Base-by-base conservation (phyloP, 2,888 invertebrate species). In the Ophraella communa region DNA sequence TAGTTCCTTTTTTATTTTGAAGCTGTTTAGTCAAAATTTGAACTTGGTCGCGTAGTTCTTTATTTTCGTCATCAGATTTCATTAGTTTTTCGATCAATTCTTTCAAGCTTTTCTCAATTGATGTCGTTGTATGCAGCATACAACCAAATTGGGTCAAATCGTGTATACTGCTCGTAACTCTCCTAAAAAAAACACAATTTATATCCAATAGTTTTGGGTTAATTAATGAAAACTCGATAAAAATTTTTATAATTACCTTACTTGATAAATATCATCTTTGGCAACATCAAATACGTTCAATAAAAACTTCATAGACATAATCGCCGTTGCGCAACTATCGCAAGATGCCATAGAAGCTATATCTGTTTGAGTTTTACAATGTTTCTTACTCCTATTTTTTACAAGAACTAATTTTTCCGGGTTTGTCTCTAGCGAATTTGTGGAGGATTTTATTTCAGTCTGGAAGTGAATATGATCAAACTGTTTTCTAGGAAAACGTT, bases 121-220 rank as follows among this genome's bases (percentile, higher is more conserved):
- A 59, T 2, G 67, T 62, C n/a, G 74, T 70, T 4, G 70, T 69
- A 64, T 70, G 69, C 18, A 73, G 27, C 74, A 74, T 74, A 51
- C 72, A 69, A 24, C 74, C 74, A 52, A 74, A 74, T 20, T 74
- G 74, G 4, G 74, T 74, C 44, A 72, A 66, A 44, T 72, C 69
- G 35, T 67, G 71, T 17, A 71, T 65, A 49, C 66, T 66, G 11
- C 63, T 64, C 21, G 60, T 56, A 8, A 69, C 33, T 60, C 68
- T 64, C 23, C 64, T 69, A 35, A 47, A 63, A 64, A 21, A 10
- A 21, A 30, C 10, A 52, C 14, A 1, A 35, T n/a, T n/a, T n/a
- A n/a, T n/a, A n/a, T n/a, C n/a, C n/a, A n/a, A n/a, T n/a, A n/a
- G n/a, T n/a, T n/a, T n/a, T n/a, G n/a, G n/a, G n/a, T n/a, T n/a